phyloP scores from a whole-genome alignment of 2,113 vertebrate species.

The Antechinus flavipes region DNA sequence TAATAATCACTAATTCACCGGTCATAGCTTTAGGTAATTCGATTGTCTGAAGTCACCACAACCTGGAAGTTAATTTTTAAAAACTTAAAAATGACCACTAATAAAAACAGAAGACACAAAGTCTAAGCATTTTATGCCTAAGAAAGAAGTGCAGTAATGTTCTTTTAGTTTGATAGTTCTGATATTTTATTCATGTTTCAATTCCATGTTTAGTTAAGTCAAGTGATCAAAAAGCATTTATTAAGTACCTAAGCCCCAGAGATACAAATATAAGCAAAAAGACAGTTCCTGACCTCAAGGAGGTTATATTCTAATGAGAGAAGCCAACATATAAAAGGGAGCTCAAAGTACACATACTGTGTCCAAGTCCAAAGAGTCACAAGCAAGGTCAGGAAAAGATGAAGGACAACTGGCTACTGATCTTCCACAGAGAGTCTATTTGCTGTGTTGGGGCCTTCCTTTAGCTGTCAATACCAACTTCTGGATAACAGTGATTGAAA shows the following conservation, averaged over 20 bases:
- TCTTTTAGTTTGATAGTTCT: neutral
- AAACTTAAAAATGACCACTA: neutral
- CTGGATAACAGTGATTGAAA: neutral
- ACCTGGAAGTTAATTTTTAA: neutral
- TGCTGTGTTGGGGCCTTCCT: neutral
- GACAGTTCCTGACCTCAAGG: neutral
- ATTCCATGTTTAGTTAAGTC: neutral
- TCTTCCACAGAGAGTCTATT: neutral
- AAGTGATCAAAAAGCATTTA: neutral
- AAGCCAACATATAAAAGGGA: neutral
- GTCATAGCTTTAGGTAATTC: neutral
- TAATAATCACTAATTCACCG: neutral
- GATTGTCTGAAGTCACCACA: neutral
- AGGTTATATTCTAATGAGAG: neutral
- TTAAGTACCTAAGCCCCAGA: neutral
- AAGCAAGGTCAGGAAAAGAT: neutral
- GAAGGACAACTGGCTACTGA: neutral
- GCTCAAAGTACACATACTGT: neutral
- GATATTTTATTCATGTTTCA: neutral
- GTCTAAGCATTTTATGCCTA: neutral
- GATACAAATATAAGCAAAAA: neutral
- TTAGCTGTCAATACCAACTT: neutral
- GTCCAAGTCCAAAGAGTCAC: neutral
- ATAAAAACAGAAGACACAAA: neutral
- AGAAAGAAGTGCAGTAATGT: neutral